Evolutionary conservation across 92 coral and sea anemone genomes (phyloP), one percentile per base, ranked within the genome.

Genomic region (Chrysogorgia sp.): DNA sequence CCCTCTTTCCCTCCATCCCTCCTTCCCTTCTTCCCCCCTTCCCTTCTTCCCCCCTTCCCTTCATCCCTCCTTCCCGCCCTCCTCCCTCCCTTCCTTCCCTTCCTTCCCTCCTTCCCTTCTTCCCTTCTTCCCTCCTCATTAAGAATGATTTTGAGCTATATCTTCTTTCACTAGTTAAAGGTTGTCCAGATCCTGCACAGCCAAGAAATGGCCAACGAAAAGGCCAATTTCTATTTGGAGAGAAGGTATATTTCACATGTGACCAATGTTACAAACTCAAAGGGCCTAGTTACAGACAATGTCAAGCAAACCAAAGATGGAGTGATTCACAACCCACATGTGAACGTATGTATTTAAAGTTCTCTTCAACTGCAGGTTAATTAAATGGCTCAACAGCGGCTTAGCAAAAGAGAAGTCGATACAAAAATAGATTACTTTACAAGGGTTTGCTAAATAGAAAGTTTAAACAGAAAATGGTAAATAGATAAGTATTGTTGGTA

Each of bases 291-390:
- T 40, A 31, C 26, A 69, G 76, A 31, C 58, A 33, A 21, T 69
- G 76, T 47, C 76, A 69, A n/a, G 53, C 58, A 8, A 45, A 69
- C 30, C 58, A 50, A 22, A 69, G 24, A 45, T 69, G 76, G 76
- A 40, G 32, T 45, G 76, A 50, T 3, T 1, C 12, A 12, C 58
- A 69, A 28, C 59, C 76, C 20, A 40, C 30, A 8, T 69, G 76
- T 69, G 76, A 69, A 45, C 20, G 76, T 69, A 40, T 45, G 76
- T 34, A 40, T 12, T 25, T 26, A 33, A 13, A 32, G 37, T 40
- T 10, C 33, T 56, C 62, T 20, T 4, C 8, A 2, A 28, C 13
- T 63, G 3, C 22, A 30, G n/a, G n/a, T n/a, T n/a, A n/a, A n/a
- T n/a, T n/a, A n/a, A n/a, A n/a, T 30, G 33, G 12, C 2, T 58